A percentile compares a stretch with the other conserved stretches of the same genome.
These are phyloP conservation scores for Lepidiolamprologus cunningtoni DNA, from an alignment of 2,113 vertebrate species.

Conservation along the genomic window DNA sequence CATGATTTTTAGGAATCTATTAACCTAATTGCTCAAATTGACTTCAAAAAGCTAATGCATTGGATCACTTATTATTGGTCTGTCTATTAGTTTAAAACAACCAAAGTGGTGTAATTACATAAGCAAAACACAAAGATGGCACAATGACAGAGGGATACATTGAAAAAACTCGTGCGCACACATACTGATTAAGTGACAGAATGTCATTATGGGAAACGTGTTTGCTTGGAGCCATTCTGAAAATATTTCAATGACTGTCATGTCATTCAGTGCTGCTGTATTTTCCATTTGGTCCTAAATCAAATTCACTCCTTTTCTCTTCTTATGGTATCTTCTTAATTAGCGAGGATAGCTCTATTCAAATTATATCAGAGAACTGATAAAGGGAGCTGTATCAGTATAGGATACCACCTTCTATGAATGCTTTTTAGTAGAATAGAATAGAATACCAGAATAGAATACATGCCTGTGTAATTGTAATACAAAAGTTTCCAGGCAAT, in stretches of 20 bases:
- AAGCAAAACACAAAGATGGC: slow-evolving; percentile 13
- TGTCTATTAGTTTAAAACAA: slow-evolving; percentile 5
- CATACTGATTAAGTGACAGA: slow-evolving; percentile 11
- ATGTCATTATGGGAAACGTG: slow-evolving; percentile 15
- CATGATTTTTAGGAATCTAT: neutral
- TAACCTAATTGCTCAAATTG: neutral
- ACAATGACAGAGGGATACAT: neutral
- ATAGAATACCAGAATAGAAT: slow-evolving; percentile 4
- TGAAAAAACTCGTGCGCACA: neutral
- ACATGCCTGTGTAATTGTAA: slow-evolving; percentile 40
- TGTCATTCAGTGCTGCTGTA: slow-evolving; percentile 21
- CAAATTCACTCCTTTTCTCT: neutral
- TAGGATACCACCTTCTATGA: slow-evolving; percentile 36
- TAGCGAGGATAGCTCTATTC: slow-evolving; percentile 37
- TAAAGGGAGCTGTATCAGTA: slow-evolving; percentile 43
- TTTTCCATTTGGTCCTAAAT: slow-evolving; percentile 47
- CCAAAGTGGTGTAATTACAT: slow-evolving; percentile 17
- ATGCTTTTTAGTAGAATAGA: slow-evolving; percentile 10
- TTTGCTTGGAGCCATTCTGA: slow-evolving; percentile 25
- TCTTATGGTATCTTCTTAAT: slow-evolving; percentile 41
- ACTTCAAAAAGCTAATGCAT: neutral
- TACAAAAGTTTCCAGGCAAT: slow-evolving; percentile 33
- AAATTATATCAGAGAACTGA: slow-evolving; percentile 33
- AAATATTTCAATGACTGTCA: slow-evolving; percentile 35
- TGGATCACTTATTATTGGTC: neutral